phyloP scores from a whole-genome alignment of 2,888 invertebrate species.

The Ectemnius lituratus region DNA sequence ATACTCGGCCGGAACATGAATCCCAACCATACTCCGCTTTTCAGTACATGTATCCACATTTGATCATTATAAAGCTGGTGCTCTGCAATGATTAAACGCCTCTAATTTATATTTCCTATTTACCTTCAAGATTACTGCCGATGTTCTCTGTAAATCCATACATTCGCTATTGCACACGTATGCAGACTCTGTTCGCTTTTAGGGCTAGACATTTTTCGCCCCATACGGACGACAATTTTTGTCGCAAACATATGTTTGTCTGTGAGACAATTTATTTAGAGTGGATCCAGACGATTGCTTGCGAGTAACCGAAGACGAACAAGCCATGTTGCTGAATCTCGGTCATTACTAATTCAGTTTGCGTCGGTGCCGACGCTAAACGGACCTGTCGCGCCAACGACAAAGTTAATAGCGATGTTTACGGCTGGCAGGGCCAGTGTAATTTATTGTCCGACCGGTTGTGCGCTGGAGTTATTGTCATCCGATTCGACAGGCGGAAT shows the following conservation, averaged over 20 bases:
- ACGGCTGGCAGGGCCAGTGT: constrained; percentile 32
- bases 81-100: not conserved
- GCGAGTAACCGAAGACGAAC: too few species aligned
- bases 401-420: constrained; percentile 55
- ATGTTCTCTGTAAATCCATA: not conserved
- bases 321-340: constrained; percentile 5
- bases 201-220: too few species aligned
- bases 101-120: not conserved
- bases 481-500: constrained; percentile 40
- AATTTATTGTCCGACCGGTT: constrained; percentile 54
- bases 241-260: too few species aligned
- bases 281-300: constrained; percentile 18
- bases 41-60: not conserved
- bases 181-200: not conserved
- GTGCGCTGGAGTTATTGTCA: constrained; percentile 40
- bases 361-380: constrained; percentile 46
- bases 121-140: not conserved
- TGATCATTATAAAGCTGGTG: not conserved
- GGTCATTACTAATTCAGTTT: constrained; percentile 53
- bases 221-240: too few species aligned
- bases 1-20: not conserved
- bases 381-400: constrained; percentile 57
- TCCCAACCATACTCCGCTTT: not conserved
- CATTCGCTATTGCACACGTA: not conserved
- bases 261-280: too few species aligned